Conservation (phyloP, 2,888 invertebrate genomes). For the Timandra comae region DNA sequence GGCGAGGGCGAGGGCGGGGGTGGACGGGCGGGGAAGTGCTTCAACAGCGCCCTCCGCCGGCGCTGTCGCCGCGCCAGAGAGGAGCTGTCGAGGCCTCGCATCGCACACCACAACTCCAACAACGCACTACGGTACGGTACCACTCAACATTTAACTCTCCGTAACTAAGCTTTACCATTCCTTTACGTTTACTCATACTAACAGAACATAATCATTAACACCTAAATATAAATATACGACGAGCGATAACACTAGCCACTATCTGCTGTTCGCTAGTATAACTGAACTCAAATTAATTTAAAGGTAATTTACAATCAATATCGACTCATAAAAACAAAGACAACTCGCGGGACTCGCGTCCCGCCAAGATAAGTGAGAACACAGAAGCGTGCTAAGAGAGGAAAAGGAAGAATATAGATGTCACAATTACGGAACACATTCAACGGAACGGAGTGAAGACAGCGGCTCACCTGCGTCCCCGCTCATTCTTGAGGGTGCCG, state of each 20-base stretch:
- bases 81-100: constrained; percentile 58
- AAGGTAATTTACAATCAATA: constrained; percentile 72
- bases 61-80: constrained; percentile 37
- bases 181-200: constrained; percentile 67
- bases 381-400: constrained; percentile 79
- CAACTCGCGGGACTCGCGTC: constrained; percentile 71
- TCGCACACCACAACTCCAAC: constrained; percentile 63
- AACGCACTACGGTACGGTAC: constrained; percentile 73
- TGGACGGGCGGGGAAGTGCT: constrained; percentile 24
- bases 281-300: constrained; percentile 71
- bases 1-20: constrained; percentile 22
- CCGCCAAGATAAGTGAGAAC: constrained; percentile 76
- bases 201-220: constrained; percentile 71
- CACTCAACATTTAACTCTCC: constrained; percentile 74
- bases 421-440: constrained; percentile 78
- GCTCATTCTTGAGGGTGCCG: constrained; percentile 99
- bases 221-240: constrained; percentile 57
- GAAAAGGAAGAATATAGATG: constrained; percentile 74
- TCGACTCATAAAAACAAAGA: constrained; percentile 72
- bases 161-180: constrained; percentile 73
- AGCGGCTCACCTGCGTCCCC: constrained; percentile 99
- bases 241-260: constrained; percentile 76
- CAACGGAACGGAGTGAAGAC: constrained; percentile 78
- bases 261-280: constrained; percentile 73
- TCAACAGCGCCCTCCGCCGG: constrained; percentile 44